These are phyloP conservation scores for Pilophorus perplexus DNA, from an alignment of 2,888 invertebrate genomes.

Conservation along the genomic window DNA sequence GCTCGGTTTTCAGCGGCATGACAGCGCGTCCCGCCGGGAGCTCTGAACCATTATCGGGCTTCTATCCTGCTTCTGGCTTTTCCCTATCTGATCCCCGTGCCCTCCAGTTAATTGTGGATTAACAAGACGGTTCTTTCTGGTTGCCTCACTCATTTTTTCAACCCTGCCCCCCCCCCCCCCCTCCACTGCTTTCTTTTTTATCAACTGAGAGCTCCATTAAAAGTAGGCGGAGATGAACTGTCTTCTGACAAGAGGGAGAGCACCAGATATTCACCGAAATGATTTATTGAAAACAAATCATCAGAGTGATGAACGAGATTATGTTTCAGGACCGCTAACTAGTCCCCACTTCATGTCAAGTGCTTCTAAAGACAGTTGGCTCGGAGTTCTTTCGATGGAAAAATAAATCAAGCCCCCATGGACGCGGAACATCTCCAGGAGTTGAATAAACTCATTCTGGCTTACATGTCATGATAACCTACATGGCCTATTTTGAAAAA, in stretches of 20 bases:
- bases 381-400: too few species aligned
- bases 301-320: conserved; percentile 10
- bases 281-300: conserved; percentile 12
- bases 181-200: not conserved
- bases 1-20: conserved; percentile 40
- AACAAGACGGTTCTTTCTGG: conserved; percentile 37
- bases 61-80: conserved; percentile 1
- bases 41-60: conserved; percentile 16
- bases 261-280: not conserved
- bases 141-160: not conserved
- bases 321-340: too few species aligned
- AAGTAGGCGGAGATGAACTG: conserved; percentile 11
- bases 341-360: too few species aligned
- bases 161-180: not conserved
- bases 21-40: conserved; percentile 38
- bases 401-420: too few species aligned
- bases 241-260: not conserved
- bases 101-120: conserved; percentile 39
- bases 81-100: conserved; percentile 32
- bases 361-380: too few species aligned
- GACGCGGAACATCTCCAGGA: too few species aligned
- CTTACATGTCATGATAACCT: too few species aligned
- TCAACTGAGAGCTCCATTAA: conserved; percentile 4
- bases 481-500: too few species aligned
- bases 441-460: too few species aligned